A percentile compares a stretch with the other conserved stretches of the same genome.
Conservation (phyloP, 2,797 vertebrate species). For the Tarsius wallacei region DNA sequence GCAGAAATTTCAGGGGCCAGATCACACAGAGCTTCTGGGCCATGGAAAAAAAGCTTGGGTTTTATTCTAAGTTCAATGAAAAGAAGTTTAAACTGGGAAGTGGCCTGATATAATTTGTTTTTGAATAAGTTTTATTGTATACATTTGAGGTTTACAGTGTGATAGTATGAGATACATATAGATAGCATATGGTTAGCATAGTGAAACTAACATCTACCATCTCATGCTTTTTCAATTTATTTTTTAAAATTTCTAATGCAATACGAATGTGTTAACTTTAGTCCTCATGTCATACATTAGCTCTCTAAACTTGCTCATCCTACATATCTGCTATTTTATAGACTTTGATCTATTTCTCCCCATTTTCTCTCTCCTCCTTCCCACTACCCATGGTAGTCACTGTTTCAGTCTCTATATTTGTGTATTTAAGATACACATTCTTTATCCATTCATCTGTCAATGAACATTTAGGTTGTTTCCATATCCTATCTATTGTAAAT, state of each 20-base stretch:
- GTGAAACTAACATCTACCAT: background rate
- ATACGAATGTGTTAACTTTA: background rate
- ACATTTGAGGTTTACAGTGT: background rate
- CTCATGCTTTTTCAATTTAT: background rate
- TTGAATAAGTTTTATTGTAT: background rate
- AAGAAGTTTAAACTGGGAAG: conserved; percentile 26
- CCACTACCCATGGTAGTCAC: background rate
- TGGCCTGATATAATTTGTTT: background rate
- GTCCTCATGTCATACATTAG: background rate
- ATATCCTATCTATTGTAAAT: background rate
- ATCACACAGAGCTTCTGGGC: background rate
- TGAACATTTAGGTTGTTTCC: background rate
- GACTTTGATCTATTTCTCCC: background rate
- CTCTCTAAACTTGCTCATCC: background rate
- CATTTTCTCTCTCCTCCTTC: background rate
- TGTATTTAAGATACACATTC: background rate
- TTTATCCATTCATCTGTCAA: background rate
- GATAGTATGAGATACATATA: background rate
- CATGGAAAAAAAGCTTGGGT: background rate
- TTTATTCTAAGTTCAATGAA: conserved; percentile 26
- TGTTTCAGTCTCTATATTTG: background rate
- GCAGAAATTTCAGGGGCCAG: background rate
- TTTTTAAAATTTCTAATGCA: background rate
- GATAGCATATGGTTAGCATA: background rate
- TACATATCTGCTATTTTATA: background rate